Evolutionary conservation across 1,140 invertebrate genomes (phyloP).

Genomic region (Drosophila baimaii): DNA sequence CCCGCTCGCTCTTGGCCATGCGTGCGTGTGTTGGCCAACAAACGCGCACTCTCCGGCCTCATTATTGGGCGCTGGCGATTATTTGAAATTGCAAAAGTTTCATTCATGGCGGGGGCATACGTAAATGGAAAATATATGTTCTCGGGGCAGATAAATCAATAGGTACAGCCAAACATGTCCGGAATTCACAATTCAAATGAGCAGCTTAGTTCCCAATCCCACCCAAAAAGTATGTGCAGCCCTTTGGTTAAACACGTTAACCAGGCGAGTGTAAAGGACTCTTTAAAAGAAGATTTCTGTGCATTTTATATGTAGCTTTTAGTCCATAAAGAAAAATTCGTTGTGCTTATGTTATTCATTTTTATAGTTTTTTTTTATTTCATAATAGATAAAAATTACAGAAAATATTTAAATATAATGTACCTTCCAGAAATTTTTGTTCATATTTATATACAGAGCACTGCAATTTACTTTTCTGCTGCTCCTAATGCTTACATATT

Average conservation of each 20-base stretch:
- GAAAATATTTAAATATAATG: no score
- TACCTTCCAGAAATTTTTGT: no score
- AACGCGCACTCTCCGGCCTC: slow-evolving; percentile 66
- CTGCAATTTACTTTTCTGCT: no score
- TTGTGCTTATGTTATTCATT: not conserved
- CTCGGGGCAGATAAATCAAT: slow-evolving; percentile 70
- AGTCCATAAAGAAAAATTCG: not conserved
- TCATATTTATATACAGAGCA: no score
- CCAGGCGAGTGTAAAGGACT: not conserved
- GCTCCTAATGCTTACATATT: no score
- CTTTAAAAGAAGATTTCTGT: not conserved
- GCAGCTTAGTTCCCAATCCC: slow-evolving; percentile 31
- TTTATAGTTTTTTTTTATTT: no score
- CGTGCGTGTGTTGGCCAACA: slow-evolving; percentile 55
- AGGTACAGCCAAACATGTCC: slow-evolving; percentile 68
- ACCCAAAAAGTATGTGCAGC: not conserved
- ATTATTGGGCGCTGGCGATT: slow-evolving; percentile 79
- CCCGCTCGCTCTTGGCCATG: slow-evolving; percentile 20
- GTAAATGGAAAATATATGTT: slow-evolving; percentile 76
- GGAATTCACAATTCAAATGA: slow-evolving; percentile 69
- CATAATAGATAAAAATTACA: no score
- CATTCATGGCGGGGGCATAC: slow-evolving; percentile 74
- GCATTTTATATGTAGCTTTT: not conserved
- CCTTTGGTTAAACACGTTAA: not conserved
- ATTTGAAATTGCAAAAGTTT: slow-evolving; percentile 83